A percentile compares a stretch with the other conserved stretches of the same genome.
phyloP scores from a whole-genome alignment of 2,797 vertebrate species.

The Mus minutoides region DNA sequence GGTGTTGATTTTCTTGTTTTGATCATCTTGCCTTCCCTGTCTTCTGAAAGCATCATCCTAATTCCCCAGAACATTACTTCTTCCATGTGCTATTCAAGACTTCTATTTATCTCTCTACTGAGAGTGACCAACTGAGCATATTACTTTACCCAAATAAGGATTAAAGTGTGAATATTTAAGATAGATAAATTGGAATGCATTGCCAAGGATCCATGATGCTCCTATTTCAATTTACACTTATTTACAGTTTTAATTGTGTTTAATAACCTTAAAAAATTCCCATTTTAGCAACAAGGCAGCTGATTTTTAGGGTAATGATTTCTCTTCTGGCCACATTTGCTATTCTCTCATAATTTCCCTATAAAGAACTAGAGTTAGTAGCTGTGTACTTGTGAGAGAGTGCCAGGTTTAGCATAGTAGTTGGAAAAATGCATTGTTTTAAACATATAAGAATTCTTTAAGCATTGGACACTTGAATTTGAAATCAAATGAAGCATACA shows the following conservation, averaged over 20 bases:
- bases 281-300: neutral
- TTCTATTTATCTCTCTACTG: neutral
- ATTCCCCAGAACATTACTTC: neutral
- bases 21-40: neutral
- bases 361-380: neutral
- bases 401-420: neutral
- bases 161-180: slow-evolving; percentile 17
- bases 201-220: neutral
- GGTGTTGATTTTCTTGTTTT: neutral
- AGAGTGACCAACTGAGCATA: neutral
- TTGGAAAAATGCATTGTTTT: neutral
- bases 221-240: slow-evolving; percentile 4
- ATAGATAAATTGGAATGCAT: neutral
- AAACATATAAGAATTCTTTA: too few species aligned
- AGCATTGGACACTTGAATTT: neutral
- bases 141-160: slow-evolving; percentile 15
- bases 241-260: slow-evolving; percentile 13
- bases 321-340: neutral
- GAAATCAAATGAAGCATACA: neutral
- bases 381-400: neutral
- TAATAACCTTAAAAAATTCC: neutral
- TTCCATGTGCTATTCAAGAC: neutral
- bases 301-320: neutral
- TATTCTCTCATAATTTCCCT: neutral
- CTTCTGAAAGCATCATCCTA: neutral